Evolutionary conservation across 2,113 vertebrate genomes (phyloP).

Genomic region (Lamprotornis superbus): DNA sequence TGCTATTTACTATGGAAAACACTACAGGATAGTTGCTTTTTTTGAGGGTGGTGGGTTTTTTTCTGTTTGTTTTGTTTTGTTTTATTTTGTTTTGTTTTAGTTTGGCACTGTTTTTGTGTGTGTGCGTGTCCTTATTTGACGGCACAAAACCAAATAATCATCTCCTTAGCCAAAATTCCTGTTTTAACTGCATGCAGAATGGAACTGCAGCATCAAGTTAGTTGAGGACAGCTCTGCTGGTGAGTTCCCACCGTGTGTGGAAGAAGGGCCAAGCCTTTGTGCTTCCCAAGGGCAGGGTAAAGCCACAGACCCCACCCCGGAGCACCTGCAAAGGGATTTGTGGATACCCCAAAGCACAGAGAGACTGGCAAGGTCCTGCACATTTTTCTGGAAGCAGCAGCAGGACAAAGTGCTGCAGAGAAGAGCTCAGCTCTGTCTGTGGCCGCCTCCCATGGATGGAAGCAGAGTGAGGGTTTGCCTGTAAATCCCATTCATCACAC

Average conservation of each 20-base stretch:
- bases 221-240: neutral
- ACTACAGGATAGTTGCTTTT: neutral
- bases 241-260: neutral
- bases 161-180: neutral
- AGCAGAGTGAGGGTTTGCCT: neutral
- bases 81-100: too few species aligned
- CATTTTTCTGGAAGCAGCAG: neutral
- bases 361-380: neutral
- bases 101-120: too few species aligned
- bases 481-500: slow-evolving; percentile 30
- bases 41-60: too few species aligned
- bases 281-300: neutral
- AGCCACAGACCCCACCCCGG: neutral
- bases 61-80: too few species aligned
- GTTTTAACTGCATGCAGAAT: neutral
- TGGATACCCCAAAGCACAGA: neutral
- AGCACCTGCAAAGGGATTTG: neutral
- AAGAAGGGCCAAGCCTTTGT: neutral
- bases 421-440: neutral
- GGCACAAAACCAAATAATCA: neutral
- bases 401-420: neutral
- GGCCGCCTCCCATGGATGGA: neutral
- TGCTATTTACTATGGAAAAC: neutral
- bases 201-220: neutral
- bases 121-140: neutral